Conservation (phyloP, 2,113 vertebrate genomes). For the Varanus komodoensis region DNA sequence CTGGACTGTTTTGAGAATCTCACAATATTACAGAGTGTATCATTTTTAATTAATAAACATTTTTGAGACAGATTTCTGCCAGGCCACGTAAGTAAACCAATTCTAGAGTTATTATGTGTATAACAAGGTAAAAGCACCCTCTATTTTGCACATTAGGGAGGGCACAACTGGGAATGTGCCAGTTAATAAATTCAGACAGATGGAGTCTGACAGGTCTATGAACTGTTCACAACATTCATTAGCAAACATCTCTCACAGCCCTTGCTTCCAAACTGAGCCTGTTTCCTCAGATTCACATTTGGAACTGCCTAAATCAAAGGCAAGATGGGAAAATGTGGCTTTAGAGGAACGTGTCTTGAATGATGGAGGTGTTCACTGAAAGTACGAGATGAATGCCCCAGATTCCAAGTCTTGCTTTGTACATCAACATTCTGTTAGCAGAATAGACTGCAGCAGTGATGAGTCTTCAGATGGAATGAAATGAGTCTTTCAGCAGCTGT, state of each 20-base stretch:
- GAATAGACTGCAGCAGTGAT: constrained; percentile 38
- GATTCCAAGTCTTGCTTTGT: constrained; percentile 26
- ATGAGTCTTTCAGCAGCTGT: constrained; percentile 40
- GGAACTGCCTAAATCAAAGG: constrained; percentile 46
- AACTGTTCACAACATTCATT: constrained; percentile 63
- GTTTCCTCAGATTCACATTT: constrained; percentile 69
- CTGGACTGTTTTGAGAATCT: constrained; percentile 27
- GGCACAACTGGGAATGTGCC: constrained; percentile 66
- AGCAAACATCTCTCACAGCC: constrained; percentile 73
- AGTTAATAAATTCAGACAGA: constrained; percentile 70
- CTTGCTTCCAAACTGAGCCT: constrained; percentile 64
- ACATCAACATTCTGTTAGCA: constrained; percentile 45
- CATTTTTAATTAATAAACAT: neutral
- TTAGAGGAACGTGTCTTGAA: constrained; percentile 18
- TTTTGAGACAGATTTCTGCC: constrained; percentile 34
- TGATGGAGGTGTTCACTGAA: neutral
- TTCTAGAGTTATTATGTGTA: constrained; percentile 21
- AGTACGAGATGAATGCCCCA: constrained; percentile 13
- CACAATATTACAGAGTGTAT: neutral
- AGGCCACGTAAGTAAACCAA: constrained; percentile 10
- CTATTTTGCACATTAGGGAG: constrained; percentile 54
- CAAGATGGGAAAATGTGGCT: constrained; percentile 2
- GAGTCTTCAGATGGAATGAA: constrained; percentile 49
- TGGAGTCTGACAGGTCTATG: constrained; percentile 68
- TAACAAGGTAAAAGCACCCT: constrained; percentile 57